Evolutionary conservation across 2,113 vertebrate genomes (phyloP), one percentile per base, ranked within the genome.

Genomic region (Gallinago media): DNA sequence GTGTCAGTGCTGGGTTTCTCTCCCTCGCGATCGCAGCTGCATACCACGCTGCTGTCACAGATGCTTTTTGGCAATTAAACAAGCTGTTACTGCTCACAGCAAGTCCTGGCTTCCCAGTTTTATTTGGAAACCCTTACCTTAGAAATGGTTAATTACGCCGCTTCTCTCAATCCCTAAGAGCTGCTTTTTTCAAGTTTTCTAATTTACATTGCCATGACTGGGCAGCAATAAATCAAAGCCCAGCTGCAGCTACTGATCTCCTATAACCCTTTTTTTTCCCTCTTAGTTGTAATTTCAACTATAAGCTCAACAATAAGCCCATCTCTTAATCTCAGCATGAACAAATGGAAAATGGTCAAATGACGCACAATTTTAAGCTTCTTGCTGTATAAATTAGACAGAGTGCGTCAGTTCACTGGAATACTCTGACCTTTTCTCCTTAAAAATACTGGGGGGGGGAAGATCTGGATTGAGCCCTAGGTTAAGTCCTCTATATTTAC

Each of bases 401-500:
- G 68, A 97, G 94, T 97, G 68, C 93, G 94, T 98, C 97, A 97
- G 97, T 85, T 97, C 95, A 96, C 94, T 95, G 97, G 96, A 97
- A 97, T 98, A 96, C 88, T 95, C 91, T 98, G 97, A 98, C 96
- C 97, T 98, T 98, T 97, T 93, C 97, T 94, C 96, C 96, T 98
- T 93, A 97, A 97, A 98, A 97, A 71, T 95, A 87, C 55, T 87
- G 63, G 54, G 55, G 63, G 66, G 70, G 54, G 47, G 59, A 73
- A 95, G 81, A 25, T 84, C 89, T 96, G 89, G 95, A 80, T 84
- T 68, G 87, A 86, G 95, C 86, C 90, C 66, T 83, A 11, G 89
- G 81, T 94, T 86, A 87, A 96, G 88, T 70, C 58, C 73, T 94
- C 94, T 97, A 19, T 84, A 72, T 95, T 98, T 98, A 92, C 90